These are phyloP conservation scores for Chrysolina oricalcia DNA, from an alignment of 2,888 invertebrate species.

Conservation along the genomic window DNA sequence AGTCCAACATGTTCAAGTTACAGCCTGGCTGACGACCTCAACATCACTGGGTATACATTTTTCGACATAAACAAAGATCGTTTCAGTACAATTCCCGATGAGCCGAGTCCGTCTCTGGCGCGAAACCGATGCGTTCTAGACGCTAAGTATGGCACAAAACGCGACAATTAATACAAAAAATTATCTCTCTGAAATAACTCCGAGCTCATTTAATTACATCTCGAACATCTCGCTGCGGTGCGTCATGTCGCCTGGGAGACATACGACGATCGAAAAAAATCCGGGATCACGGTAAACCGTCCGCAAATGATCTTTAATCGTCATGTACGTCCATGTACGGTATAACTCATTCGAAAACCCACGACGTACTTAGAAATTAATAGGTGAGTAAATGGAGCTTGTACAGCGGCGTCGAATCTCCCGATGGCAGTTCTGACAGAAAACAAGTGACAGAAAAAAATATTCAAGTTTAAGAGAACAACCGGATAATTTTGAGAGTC, in stretches of 20 bases:
- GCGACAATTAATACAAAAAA: constrained; percentile 22
- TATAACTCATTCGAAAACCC: constrained; percentile 5
- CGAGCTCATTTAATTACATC: constrained; percentile 23
- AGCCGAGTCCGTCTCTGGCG: not conserved
- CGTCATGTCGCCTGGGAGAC: constrained; percentile 23
- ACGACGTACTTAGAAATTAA: constrained; percentile 16
- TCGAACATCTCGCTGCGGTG: constrained; percentile 3
- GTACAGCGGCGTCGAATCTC: not conserved
- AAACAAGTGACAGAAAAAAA: not conserved
- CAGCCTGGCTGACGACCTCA: too few relatives aligned
- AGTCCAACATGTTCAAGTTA: too few relatives aligned
- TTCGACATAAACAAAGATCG: too few relatives aligned
- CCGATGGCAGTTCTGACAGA: too few relatives aligned
- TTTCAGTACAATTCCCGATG: not conserved
- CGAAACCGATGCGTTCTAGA: constrained; percentile 13
- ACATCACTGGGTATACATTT: too few relatives aligned
- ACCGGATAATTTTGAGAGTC: not conserved
- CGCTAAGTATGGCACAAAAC: constrained; percentile 18
- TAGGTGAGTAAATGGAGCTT: constrained; percentile 9
- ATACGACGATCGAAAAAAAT: constrained; percentile 8
- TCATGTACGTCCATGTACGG: constrained; percentile 28
- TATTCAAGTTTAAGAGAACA: not conserved
- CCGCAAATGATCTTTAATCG: constrained; percentile 32
- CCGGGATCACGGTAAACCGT: constrained; percentile 10
- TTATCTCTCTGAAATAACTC: constrained; percentile 21